phyloP scores from a whole-genome alignment of 2,113 vertebrate species.

The Passer domesticus region DNA sequence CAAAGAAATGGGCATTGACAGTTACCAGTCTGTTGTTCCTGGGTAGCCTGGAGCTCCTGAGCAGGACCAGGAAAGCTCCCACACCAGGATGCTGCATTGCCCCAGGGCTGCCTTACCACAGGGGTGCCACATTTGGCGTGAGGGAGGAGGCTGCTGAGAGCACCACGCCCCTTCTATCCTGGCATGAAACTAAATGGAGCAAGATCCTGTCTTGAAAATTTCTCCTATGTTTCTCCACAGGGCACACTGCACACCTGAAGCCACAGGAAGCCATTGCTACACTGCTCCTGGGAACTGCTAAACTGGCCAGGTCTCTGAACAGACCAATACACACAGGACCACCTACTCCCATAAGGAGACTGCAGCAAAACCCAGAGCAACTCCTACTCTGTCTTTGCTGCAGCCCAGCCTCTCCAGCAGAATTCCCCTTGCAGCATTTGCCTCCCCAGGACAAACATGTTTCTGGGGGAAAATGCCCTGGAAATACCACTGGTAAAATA shows the following conservation, averaged over 20 bases:
- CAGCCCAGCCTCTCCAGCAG: not conserved
- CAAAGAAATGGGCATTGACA: not conserved
- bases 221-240: not conserved
- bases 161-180: not conserved
- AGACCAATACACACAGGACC: not conserved
- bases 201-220: not conserved
- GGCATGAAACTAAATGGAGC: not conserved
- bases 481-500: not conserved
- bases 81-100: fast-evolving
- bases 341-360: not conserved
- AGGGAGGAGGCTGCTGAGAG: not conserved
- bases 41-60: not conserved
- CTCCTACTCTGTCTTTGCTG: not conserved
- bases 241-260: not conserved
- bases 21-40: not conserved
- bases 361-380: not conserved
- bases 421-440: not conserved
- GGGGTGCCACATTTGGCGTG: fast-evolving
- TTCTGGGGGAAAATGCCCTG: not conserved
- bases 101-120: not conserved
- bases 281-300: not conserved
- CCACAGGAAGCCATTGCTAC: not conserved
- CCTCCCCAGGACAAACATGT: not conserved
- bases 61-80: not conserved
- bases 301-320: not conserved